phyloP scores from a whole-genome alignment of 2,797 vertebrate species.

The Artibeus jamaicensis region DNA sequence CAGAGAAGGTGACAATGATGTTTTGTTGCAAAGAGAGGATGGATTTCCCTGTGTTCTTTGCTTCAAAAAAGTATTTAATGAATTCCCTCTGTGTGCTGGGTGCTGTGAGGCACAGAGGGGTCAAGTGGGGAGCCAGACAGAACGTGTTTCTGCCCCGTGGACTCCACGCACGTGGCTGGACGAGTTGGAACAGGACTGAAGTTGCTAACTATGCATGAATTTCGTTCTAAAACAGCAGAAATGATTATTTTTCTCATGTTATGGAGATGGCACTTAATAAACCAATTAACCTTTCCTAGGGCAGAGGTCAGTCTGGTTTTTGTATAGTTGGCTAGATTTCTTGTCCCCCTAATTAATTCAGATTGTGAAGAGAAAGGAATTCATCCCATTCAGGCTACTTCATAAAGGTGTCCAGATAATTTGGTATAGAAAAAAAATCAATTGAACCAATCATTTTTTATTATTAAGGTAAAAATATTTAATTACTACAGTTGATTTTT shows the following conservation, averaged over 20 bases:
- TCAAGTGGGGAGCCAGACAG: background rate
- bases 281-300: background rate
- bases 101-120: background rate
- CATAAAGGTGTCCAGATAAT: background rate
- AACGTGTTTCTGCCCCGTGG: background rate
- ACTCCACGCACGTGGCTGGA: background rate
- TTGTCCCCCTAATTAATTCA: background rate
- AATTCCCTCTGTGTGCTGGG: background rate
- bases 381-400: background rate
- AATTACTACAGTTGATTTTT: background rate
- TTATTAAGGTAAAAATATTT: background rate
- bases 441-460: background rate
- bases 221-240: constrained; percentile 1
- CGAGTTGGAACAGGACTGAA: background rate
- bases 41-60: background rate
- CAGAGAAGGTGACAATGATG: background rate
- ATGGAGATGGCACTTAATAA: background rate
- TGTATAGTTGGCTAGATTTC: background rate
- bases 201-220: background rate
- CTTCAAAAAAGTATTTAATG: background rate
- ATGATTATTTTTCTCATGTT: background rate
- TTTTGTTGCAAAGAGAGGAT: constrained; percentile 4
- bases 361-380: background rate
- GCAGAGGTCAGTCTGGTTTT: background rate
- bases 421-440: background rate